phyloP scores from a whole-genome alignment of 2,113 vertebrate genomes.

The Lamprologus sp. region DNA sequence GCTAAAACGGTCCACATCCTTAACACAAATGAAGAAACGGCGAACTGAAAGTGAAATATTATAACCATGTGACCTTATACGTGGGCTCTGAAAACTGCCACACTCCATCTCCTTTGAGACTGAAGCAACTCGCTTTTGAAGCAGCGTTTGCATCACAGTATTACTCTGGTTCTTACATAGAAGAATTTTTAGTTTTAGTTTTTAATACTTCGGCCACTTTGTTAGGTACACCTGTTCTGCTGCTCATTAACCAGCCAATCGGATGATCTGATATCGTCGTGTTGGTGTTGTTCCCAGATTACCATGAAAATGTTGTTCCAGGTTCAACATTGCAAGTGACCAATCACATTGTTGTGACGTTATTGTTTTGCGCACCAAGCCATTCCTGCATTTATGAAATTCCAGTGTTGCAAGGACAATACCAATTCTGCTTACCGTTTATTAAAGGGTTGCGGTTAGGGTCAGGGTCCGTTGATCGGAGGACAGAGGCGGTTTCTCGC shows the following conservation, averaged over 20 bases:
- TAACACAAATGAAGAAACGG: not conserved
- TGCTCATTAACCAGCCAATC: not conserved
- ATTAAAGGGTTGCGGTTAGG: not conserved
- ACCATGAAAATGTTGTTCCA: too few species aligned
- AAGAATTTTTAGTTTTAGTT: not conserved
- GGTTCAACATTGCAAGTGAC: too few species aligned
- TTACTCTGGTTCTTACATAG: not conserved
- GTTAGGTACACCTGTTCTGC: not conserved
- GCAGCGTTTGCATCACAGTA: not conserved
- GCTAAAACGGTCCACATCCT: not conserved
- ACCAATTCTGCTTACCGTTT: fast-evolving
- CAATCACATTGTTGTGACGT: too few species aligned
- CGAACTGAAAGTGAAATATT: not conserved
- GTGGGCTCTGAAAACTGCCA: not conserved
- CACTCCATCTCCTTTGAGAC: not conserved
- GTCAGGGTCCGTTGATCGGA: not conserved
- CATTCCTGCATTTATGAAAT: too few species aligned
- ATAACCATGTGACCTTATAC: not conserved
- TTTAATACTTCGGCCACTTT: not conserved
- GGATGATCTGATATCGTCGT: not conserved
- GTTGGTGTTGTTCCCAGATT: too few species aligned
- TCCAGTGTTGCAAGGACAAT: too few species aligned
- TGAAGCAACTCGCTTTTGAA: not conserved
- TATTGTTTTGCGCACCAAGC: fast-evolving
- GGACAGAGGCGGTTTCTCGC: not conserved